phyloP scores from a whole-genome alignment of 2,113 vertebrate species.

The Reinhardtius hippoglossoides region DNA sequence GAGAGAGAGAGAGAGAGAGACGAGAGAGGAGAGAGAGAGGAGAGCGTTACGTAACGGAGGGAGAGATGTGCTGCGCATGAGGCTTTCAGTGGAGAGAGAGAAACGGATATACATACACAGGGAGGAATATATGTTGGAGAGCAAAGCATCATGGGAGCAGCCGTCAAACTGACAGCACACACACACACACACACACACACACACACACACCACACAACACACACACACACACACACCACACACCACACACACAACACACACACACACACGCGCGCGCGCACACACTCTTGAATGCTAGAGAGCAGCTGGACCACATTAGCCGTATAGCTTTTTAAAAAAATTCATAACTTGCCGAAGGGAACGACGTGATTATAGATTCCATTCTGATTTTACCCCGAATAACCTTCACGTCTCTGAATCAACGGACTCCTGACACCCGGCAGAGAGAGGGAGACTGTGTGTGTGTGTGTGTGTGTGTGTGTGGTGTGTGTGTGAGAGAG shows the following conservation, averaged over 20 bases:
- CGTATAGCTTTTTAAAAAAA: background rate
- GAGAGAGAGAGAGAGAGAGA: slow-evolving; percentile 7
- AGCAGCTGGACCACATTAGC: slow-evolving; percentile 6
- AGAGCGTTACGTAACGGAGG: slow-evolving; percentile 69
- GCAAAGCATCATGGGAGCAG: slow-evolving; percentile 21
- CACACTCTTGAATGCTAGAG: background rate
- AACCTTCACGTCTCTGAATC: slow-evolving; percentile 28
- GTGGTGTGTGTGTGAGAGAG: too few relatives aligned
- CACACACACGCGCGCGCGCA: background rate
- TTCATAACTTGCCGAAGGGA: background rate
- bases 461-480: too few relatives aligned
- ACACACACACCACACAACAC: background rate
- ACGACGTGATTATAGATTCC: slow-evolving; percentile 50
- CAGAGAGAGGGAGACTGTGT: background rate
- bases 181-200: background rate
- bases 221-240: background rate
- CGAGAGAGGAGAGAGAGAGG: slow-evolving; percentile 25
- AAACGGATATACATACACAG: slow-evolving; percentile 24
- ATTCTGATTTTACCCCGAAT: slow-evolving; percentile 44
- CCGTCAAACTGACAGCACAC: background rate
- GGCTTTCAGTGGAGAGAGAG: slow-evolving; percentile 12
- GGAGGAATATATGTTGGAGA: slow-evolving; percentile 8
- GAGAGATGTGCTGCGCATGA: slow-evolving; percentile 24
- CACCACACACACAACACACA: background rate
- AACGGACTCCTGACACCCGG: too few relatives aligned